Base-by-base conservation (phyloP, 2,888 invertebrate genomes). In the Pseudeuparius sepicola region DNA sequence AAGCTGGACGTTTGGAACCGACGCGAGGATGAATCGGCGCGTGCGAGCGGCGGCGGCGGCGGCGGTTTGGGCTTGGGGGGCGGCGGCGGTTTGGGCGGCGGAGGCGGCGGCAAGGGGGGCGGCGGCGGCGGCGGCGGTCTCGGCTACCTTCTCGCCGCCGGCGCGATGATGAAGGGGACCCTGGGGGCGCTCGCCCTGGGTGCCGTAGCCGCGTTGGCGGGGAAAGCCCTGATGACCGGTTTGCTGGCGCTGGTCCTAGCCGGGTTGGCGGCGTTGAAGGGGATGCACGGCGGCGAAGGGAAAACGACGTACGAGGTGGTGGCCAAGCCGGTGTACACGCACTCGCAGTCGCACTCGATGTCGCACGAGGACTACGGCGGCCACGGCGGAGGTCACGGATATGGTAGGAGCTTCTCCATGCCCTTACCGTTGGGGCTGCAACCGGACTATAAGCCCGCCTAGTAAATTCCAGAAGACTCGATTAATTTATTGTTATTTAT, bases 291-390 rank as follows among this genome's bases (percentile, higher is more conserved):
- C 0, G 58, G 68, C 2, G 68, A 72, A 3, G 76, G 76, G 50
- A 48, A 63, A 49, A 81, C 83, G 4, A 82, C 83, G 0, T 85
- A 85, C 53, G 84, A 85, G 60, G 81, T 85, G 37, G 75, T 85
- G 4, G 75, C 82, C 29, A 82, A 84, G 44, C 83, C 84, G 0
- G 66, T 83, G 1, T 81, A 82, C 54, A 71, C 73, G 1, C 74
- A 74, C 47, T 66, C 74, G 4, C 73, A 77, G 49, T 71, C 73
- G 1, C 75, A 78, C 49, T 67, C 67, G 37, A 54, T 61, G 2
- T 73, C 75, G 40, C 75, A 77, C 35, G 75, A 75, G 34, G 74
- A 75, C 41, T 46, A 50, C 60, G 62, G 15, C 17, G 25, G 35
- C 9, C 24, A 26, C 12, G 37, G 37, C n/a, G 56, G 63, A 4